A percentile compares a stretch with the other conserved stretches of the same genome.
Conservation (phyloP, 2,797 vertebrate genomes). For the Labeo calbasu region DNA sequence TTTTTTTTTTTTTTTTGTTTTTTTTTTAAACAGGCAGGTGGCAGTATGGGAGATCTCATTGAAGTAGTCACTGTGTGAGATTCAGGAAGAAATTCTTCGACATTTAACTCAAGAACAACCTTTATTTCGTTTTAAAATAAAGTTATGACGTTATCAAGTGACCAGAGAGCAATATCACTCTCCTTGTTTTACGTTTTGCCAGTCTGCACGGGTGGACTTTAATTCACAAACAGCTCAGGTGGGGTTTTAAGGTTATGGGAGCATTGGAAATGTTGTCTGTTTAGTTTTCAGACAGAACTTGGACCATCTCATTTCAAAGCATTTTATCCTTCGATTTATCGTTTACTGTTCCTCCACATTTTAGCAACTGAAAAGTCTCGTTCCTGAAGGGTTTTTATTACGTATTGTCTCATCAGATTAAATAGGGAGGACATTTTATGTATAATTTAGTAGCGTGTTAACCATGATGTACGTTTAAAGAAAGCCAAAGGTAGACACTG, state of each 20-base stretch:
- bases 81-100: conserved; percentile 50
- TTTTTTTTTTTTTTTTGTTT: background rate
- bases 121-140: conserved; percentile 1
- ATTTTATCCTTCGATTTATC: background rate
- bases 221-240: conserved; percentile 24
- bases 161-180: conserved; percentile 31
- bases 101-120: conserved; percentile 8
- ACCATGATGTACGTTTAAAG: background rate
- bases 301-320: conserved; percentile 28
- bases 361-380: background rate
- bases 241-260: background rate
- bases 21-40: conserved; percentile 29
- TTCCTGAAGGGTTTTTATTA: background rate
- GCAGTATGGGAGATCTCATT: conserved; percentile 48
- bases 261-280: background rate
- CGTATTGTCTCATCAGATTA: background rate
- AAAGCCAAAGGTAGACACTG: conserved; percentile 28
- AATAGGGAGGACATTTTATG: background rate
- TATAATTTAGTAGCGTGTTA: background rate
- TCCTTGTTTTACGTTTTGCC: conserved; percentile 11
- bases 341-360: background rate
- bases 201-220: background rate
- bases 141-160: background rate
- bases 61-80: conserved; percentile 64
- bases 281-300: conserved; percentile 24